Conservation (phyloP, 2,797 vertebrate genomes). For the Loriculus beryllinus region DNA sequence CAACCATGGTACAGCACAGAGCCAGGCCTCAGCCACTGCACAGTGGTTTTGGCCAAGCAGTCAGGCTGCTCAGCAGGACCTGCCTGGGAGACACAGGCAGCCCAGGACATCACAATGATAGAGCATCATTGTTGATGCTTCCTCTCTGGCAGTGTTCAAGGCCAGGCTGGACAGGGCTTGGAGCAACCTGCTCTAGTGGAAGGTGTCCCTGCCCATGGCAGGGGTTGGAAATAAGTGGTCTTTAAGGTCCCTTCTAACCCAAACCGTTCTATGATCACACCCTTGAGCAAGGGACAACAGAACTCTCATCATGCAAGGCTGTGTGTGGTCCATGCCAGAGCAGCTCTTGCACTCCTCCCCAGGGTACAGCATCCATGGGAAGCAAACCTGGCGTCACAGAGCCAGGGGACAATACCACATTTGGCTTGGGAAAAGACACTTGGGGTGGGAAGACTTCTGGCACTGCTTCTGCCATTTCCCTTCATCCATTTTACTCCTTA, state of each 20-base stretch:
- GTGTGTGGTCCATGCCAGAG: fast-evolving
- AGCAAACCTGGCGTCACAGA: fast-evolving
- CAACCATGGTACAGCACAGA: fast-evolving
- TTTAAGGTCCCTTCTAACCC: neutral
- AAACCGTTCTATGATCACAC: neutral
- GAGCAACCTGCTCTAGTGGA: neutral
- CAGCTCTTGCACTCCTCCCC: neutral
- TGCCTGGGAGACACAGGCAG: neutral
- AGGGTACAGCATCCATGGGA: neutral
- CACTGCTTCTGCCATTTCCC: neutral
- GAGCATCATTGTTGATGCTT: neutral
- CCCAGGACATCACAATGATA: neutral
- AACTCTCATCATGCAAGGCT: neutral
- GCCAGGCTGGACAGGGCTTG: neutral
- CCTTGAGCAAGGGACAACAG: neutral
- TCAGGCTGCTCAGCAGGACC: fast-evolving
- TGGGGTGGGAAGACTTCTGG: neutral
- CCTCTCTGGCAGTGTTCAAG: neutral
- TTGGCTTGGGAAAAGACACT: neutral
- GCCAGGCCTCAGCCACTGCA: neutral
- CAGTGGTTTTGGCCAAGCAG: neutral
- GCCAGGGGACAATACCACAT: fast-evolving
- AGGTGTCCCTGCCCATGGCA: neutral
- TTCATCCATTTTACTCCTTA: neutral
- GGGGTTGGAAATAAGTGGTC: neutral